Evolutionary conservation across 2,888 invertebrate species (phyloP), one percentile per base, ranked within the genome.

Genomic region (Melieria picta): DNA sequence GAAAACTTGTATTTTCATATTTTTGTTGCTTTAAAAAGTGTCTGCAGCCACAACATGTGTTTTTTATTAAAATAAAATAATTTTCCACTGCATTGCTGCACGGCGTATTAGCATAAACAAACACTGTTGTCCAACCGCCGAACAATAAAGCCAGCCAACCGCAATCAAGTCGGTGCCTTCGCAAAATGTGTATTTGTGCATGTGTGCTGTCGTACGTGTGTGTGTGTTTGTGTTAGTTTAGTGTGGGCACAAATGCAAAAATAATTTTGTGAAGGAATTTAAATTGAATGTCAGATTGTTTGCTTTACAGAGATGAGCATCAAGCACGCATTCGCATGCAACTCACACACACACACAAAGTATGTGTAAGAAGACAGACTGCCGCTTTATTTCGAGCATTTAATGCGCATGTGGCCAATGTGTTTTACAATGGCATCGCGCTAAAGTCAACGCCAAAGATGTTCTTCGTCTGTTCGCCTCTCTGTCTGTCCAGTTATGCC

Each of bases 261-360:
- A 64, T 71, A 52, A 71, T 71, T 81, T 79, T 81, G 81, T 81
- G 78, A 79, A 82, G 83, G 83, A 83, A 84, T 84, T 84, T 83
- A 84, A 83, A 83, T 83, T 83, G 83, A 83, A 83, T 83, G 83
- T 84, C 83, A 84, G 81, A 82, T 79, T 84, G 83, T 84, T 84
- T 83, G 82, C 80, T 80, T 80, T 79, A 78, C 62, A 52, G n/a
- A 66, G 66, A 66, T 57, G 57, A 57, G 66, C 56, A 66, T 47
- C 62, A 55, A 74, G 64, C 65, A 48, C 58, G 72, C 65, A 60
- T 67, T 50, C 64, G n/a, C 10, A 57, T 57, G 72, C 63, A 72
- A 77, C 74, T 65, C 71, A 72, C 70, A 69, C 16, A 50, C 48
- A 75, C 71, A 74, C 70, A 74, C 61, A 30, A 52, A 16, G 52